Evolutionary conservation across 2,797 vertebrate species (phyloP), one percentile per base, ranked within the genome.

Genomic region (Neosalanx taihuensis): DNA sequence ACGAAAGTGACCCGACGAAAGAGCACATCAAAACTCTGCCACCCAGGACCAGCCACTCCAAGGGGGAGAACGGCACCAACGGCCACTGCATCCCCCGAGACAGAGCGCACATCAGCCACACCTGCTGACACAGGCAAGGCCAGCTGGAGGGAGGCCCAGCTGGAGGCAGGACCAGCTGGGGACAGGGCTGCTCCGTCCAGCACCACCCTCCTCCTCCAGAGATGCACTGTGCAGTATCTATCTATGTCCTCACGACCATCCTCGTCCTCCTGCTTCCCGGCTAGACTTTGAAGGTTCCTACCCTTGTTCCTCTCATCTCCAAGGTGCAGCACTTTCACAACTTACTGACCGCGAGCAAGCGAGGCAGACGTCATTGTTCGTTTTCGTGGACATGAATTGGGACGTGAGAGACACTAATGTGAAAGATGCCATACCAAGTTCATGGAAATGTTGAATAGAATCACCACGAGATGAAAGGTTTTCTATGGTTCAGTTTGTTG

Each of bases 51-150:
- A 10, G 57, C 30, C 5, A 6, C 51, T 89, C 91, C 5, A 56
- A 56, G 18, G 51, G 51, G 10, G 51, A 56, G 51, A 56, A 64
- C 7, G 7, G 12, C 78, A 88, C 92, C 29, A 99, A 98, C 0
- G 95, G 95, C 79, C 94, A 97, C 67, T 89, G 85, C 68, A 71
- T 84, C 7, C 64, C 86, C 9, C 89, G 85, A 78, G 82, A 88
- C 69, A 93, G 94, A 90, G 81, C 81, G 74, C 91, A 91, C 75
- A 91, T 89, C 86, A 86, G 88, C 83, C 83, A 69, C 76, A 80
- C 82, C 85, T 91, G 88, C 83, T 89, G 89, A 90, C 79, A 33
- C 3, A 9, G n/a, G 62, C 59, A 20, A 41, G 3, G 59, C 6
- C 31, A n/a, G 31, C 63, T 13, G 6, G 30, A 59, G 18, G 17